These are phyloP conservation scores for Thinocorus orbignyianus DNA, from an alignment of 2,113 vertebrate species.

Conservation along the genomic window DNA sequence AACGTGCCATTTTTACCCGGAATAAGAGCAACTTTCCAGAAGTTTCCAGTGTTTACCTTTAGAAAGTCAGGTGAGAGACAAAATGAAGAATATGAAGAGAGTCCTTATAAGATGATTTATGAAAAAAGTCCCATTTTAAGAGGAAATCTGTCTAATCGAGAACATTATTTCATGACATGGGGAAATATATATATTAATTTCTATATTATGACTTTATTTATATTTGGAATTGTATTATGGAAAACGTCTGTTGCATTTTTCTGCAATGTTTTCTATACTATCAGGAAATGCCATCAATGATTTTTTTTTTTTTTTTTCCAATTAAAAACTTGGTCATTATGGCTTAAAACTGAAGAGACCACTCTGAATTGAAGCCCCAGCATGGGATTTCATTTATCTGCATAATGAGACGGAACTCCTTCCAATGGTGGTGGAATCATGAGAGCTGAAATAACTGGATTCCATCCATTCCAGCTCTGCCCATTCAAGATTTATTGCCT, in stretches of 20 bases:
- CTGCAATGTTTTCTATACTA: neutral
- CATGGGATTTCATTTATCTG: neutral
- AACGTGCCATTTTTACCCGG: neutral
- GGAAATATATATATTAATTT: neutral
- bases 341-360: neutral
- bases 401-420: neutral
- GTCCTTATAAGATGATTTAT: neutral
- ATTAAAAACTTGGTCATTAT: neutral
- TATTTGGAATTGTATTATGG: neutral
- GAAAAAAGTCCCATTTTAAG: neutral
- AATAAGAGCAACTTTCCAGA: neutral
- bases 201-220: neutral
- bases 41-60: neutral
- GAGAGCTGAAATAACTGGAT: neutral
- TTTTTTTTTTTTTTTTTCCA: neutral
- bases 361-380: neutral
- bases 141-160: neutral
- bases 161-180: neutral
- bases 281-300: neutral
- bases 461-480: slow-evolving; percentile 17
- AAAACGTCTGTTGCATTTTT: neutral
- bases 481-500: neutral
- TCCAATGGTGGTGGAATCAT: neutral
- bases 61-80: neutral
- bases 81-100: neutral